Percentiles rank a stretch among this genome's conserved stretches.
phyloP scores from a whole-genome alignment of 2,797 vertebrate genomes.

The Euphonia xanthogaster region DNA sequence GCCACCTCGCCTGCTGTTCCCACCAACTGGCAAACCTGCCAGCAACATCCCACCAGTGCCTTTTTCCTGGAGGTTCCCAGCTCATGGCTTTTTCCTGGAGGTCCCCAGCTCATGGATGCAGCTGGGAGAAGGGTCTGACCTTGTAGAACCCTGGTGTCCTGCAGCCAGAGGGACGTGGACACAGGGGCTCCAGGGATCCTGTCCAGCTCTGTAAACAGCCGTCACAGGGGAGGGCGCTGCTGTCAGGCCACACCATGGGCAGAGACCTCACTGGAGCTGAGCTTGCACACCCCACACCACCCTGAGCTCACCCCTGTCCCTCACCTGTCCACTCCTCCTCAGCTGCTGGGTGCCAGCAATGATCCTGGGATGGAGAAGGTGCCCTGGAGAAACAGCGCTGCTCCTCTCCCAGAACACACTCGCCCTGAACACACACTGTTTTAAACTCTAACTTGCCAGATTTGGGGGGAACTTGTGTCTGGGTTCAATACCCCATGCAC shows the following conservation, averaged over 20 bases:
- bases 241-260: neutral
- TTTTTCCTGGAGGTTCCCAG: neutral
- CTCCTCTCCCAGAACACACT: neutral
- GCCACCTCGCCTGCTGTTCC: neutral
- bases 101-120: neutral
- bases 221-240: neutral
- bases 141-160: neutral
- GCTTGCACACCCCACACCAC: neutral
- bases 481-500: neutral
- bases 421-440: neutral
- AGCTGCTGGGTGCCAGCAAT: neutral
- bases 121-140: neutral
- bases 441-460: neutral
- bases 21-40: neutral
- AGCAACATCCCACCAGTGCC: neutral
- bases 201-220: neutral
- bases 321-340: fast-evolving
- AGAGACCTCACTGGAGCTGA: neutral
- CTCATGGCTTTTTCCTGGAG: neutral
- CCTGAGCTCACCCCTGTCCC: neutral
- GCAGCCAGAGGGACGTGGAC: neutral
- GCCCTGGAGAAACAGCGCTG: neutral
- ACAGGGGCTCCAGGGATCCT: neutral
- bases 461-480: neutral
- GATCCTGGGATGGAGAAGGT: neutral